A percentile compares a stretch with the other conserved stretches of the same genome.
Conservation (phyloP, 2,888 invertebrate species). For the Ormia ochracea region DNA sequence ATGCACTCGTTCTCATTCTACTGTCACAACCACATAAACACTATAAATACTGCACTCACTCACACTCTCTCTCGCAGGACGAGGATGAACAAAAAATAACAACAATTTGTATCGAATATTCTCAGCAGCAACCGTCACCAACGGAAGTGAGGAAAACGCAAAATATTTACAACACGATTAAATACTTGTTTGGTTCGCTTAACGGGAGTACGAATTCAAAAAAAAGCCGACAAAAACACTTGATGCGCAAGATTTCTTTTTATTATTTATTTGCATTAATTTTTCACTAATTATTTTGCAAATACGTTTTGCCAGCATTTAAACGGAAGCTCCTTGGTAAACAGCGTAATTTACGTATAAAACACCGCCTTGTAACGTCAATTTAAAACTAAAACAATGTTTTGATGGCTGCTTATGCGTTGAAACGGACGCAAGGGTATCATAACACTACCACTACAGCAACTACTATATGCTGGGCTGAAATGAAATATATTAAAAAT, state of each 20-base stretch:
- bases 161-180: conserved; percentile 34
- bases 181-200: conserved; percentile 29
- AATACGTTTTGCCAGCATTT: conserved; percentile 14
- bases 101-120: conserved; percentile 62
- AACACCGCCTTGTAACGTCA: conserved; percentile 74
- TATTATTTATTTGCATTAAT: conserved; percentile 49
- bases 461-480: conserved; percentile 44
- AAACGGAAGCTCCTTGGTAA: conserved; percentile 24
- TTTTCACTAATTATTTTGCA: conserved; percentile 44
- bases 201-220: conserved; percentile 19
- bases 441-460: conserved; percentile 61
- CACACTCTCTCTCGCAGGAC: conserved; percentile 53
- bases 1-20: neutral
- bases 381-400: conserved; percentile 72
- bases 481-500: conserved; percentile 39
- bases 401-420: conserved; percentile 58
- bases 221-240: conserved; percentile 46
- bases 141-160: conserved; percentile 40
- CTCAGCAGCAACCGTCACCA: conserved; percentile 48
- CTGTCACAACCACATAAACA: conserved; percentile 18
- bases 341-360: conserved; percentile 55
- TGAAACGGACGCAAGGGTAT: conserved; percentile 65
- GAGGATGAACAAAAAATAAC: conserved; percentile 34
- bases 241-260: conserved; percentile 53
- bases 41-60: conserved; percentile 45